Evolutionary conservation across 1,140 invertebrate species (phyloP), one percentile per base, ranked within the genome.

Genomic region (Temnothorax curvispinosus): DNA sequence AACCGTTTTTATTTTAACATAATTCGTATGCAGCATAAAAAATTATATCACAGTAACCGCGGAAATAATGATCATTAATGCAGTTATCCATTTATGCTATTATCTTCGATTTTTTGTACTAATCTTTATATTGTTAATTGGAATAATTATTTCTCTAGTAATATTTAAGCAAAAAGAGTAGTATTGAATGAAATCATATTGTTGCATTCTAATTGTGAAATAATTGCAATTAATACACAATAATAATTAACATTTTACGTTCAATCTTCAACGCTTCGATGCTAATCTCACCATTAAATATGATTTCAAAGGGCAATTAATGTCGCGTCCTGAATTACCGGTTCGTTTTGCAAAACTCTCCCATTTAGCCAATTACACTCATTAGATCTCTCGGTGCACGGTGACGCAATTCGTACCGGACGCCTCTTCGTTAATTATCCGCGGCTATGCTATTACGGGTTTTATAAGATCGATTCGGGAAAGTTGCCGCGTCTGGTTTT

Each of bases 401-500:
- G 38, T 80, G 62, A 80, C 62, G 77, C n/a, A 80, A 80, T 54
- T 41, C 41, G 76, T 65, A 27, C 21, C 60, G 32, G 38, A 80
- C 32, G 44, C 32, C 62, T 69, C 77, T 80, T 56, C 64, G 77
- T 71, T 81, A 81, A 81, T 81, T 81, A 81, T 60, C 7, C 44
- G 32, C 54, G 67, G 60, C 58, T 38, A 27, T 27, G 60, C 69
- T 15, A 90, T 82, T 78, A 69, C 77, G 41, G 41, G 64, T 67
- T 50, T 9, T 41, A 8, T 76, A 44, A 80, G 60, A 78, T 86
- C 76, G 71, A 88, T 91, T 87, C 65, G 77, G 77, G 76, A 90
- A 90, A 90, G 76, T 90, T 60, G 54, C 52, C 4, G 38, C 62
- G 60, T 69, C 78, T 35, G 44, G 44, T 69, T 58, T 89, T 38